These are phyloP conservation scores for Drosophila orena DNA, from an alignment of 1,140 invertebrate genomes.

Conservation along the genomic window DNA sequence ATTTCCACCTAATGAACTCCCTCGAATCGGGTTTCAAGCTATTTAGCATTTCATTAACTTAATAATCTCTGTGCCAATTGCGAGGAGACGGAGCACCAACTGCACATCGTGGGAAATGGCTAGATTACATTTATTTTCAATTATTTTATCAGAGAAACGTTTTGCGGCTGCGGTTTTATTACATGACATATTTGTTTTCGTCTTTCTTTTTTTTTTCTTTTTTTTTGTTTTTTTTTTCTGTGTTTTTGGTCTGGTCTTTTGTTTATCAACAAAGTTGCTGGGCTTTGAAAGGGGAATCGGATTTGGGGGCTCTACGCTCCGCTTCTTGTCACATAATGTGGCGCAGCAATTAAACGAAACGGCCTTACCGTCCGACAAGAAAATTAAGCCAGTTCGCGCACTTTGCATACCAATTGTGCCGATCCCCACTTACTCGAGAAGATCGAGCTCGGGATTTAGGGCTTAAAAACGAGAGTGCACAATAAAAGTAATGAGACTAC, in stretches of 20 bases:
- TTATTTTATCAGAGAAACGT: constrained; percentile 78
- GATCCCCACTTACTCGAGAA: constrained; percentile 32
- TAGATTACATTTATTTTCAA: constrained; percentile 79
- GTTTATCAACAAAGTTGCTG: constrained; percentile 55
- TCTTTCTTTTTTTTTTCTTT: not conserved
- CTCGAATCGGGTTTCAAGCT: constrained; percentile 31
- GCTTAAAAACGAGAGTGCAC: constrained; percentile 17
- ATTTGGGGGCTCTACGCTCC: constrained; percentile 48
- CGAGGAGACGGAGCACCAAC: constrained; percentile 9
- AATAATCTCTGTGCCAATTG: constrained; percentile 74
- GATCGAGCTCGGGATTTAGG: constrained; percentile 8
- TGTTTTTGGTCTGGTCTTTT: constrained; percentile 6
- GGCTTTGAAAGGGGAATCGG: not conserved
- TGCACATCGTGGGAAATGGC: constrained; percentile 68
- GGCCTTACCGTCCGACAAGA: constrained; percentile 46
- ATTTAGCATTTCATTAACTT: constrained; percentile 80
- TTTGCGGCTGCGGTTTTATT: constrained; percentile 75
- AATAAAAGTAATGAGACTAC: not conserved
- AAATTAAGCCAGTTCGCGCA: constrained; percentile 73
- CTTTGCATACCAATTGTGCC: constrained; percentile 76
- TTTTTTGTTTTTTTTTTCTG: not conserved
- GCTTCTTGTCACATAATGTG: constrained; percentile 81
- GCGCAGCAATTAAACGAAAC: constrained; percentile 80
- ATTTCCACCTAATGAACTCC: constrained; percentile 54
- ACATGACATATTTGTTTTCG: constrained; percentile 72